Base-by-base conservation (phyloP, 1,140 invertebrate species). In the Pogonomyrmex barbatus region DNA sequence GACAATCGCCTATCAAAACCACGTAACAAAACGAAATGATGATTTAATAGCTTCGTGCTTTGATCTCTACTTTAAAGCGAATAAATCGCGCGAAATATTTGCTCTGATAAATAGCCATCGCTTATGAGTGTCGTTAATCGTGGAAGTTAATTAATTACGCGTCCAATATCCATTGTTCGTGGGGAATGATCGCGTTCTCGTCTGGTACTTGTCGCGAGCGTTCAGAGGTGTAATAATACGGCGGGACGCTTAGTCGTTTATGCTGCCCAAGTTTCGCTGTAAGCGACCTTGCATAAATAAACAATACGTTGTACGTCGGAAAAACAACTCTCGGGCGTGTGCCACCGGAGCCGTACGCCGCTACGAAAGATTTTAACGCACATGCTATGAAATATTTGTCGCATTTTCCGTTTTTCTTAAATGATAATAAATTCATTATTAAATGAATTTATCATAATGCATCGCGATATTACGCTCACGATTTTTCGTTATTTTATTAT, bases 61-160 rank as follows among this genome's bases (percentile, higher is more conserved):
- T 36, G 24, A 68, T 50, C 4, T 9, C 65, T 24, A 47, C 24
- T 24, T 24, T 24, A 24, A 33, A 24, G 39, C 65, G 50, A 50
- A 68, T 68, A 50, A 68, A 68, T 68, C 65, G 24, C 24, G 42
- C 24, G 50, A 68, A 50, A 50, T 50, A 8, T 68, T 50, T 68
- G 50, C 65, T 68, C 24, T 24, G 24, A 33, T 68, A 68, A 68
- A 68, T 68, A 17, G 42, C 65, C 65, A 47, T 47, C 42, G 65
- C 24, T 68, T 50, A 33, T 5, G 24, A 68, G 65, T 24, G 24
- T 50, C 12, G 65, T 68, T 67, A 45, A 67, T 50, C 45, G 24
- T 24, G 24, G n/a, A 24, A 68, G 24, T 68, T 68, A 50, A 68
- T 50, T 50, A 68, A 68, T n/a, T 68, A 47, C 42, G 24, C 24